phyloP scores from a whole-genome alignment of 2,797 vertebrate species.

The Paguma larvata region DNA sequence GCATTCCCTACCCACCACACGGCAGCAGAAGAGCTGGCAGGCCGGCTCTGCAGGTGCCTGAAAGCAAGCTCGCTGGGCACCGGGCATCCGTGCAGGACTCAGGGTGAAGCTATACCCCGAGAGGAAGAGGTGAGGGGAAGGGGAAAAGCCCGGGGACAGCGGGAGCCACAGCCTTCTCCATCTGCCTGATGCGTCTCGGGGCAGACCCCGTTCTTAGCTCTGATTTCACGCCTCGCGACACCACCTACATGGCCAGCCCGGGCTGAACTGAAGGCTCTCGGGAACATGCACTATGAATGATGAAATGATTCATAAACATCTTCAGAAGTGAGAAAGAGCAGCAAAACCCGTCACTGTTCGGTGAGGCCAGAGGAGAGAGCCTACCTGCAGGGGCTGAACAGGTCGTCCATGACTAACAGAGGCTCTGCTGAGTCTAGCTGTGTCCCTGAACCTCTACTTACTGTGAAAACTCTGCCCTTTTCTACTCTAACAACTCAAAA shows the following conservation, averaged over 20 bases:
- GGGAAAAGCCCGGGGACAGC: neutral
- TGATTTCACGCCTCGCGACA: conserved; percentile 52
- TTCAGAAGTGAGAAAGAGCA: conserved; percentile 80
- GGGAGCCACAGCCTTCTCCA: neutral
- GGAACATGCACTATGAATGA: conserved; percentile 84
- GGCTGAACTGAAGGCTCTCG: conserved; percentile 62
- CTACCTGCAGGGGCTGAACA: conserved; percentile 98
- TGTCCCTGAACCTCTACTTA: conserved; percentile 80
- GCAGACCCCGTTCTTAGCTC: conserved; percentile 58
- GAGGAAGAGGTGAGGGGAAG: neutral
- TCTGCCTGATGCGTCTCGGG: conserved; percentile 65
- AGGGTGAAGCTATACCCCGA: neutral
- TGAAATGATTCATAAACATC: conserved; percentile 84
- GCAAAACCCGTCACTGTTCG: conserved; percentile 77
- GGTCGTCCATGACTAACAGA: conserved; percentile 96
- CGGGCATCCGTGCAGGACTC: neutral
- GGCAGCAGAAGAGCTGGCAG: neutral
- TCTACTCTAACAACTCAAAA: conserved; percentile 96
- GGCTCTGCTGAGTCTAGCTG: conserved; percentile 88
- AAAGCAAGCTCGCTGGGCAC: neutral
- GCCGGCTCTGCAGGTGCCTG: conserved; percentile 57
- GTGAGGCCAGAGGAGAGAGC: conserved; percentile 88
- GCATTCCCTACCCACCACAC: conserved; percentile 74
- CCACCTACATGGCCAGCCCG: conserved; percentile 62
- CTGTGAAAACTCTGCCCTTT: conserved; percentile 89